Percentiles rank a stretch among this genome's conserved stretches.
phyloP scores from a whole-genome alignment of 2,797 vertebrate genomes.

The Acanthornis magna region DNA sequence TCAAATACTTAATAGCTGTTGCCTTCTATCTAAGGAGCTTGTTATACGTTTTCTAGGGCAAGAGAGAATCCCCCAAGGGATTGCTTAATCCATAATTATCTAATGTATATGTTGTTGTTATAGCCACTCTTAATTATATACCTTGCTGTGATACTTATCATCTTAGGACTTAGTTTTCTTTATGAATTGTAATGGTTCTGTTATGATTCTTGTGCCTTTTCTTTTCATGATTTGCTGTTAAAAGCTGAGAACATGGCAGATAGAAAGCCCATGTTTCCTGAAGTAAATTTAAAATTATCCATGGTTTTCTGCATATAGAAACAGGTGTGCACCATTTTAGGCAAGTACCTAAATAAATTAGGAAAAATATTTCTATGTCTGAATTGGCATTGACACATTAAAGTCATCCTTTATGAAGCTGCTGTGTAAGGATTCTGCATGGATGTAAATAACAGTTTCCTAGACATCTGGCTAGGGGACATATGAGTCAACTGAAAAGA shows the following conservation, averaged over 20 bases:
- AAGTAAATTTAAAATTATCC: neutral
- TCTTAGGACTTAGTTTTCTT: neutral
- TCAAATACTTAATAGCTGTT: conserved; percentile 5
- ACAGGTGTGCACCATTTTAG: neutral
- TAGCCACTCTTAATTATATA: conserved; percentile 42
- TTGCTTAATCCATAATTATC: conserved; percentile 59
- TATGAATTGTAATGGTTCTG: neutral
- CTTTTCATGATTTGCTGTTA: neutral
- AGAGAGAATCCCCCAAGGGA: conserved; percentile 17
- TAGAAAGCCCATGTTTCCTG: neutral
- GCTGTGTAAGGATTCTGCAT: neutral
- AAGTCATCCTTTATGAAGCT: neutral
- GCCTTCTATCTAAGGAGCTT: conserved; percentile 24
- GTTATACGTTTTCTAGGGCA: conserved; percentile 16
- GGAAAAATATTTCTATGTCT: neutral
- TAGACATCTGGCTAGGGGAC: neutral
- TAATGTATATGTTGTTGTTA: conserved; percentile 60
- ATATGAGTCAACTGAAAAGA: neutral
- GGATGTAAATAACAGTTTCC: neutral
- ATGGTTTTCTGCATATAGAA: neutral
- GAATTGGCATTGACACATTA: neutral
- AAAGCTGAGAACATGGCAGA: neutral
- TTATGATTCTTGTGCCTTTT: neutral
- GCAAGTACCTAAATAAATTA: neutral
- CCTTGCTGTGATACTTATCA: conserved; percentile 41